These are phyloP conservation scores for Oryctolagus cuniculus DNA, from an alignment of 2,113 vertebrate genomes.

Conservation along the genomic window mOryCun1.1 NC_091449.1:49670001-49670500, in stretches of 20 bases:
- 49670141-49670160: not conserved
- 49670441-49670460: not conserved
- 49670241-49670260: conserved; percentile 24
- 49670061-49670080: conserved; percentile 40
- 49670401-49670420: not conserved
- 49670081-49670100: conserved; percentile 31
- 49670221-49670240: not conserved
- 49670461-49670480: not conserved
- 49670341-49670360: not conserved
- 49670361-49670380: not conserved
- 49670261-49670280: not conserved
- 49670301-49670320: not conserved
- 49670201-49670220: not conserved
- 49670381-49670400: conserved; percentile 40
- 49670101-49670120: not conserved
- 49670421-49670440: conserved; percentile 40
- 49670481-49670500: no score
- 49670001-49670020: no score
- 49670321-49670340: conserved; percentile 10
- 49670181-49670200: conserved; percentile 44
- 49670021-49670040: not conserved
- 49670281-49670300: not conserved
- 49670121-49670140: not conserved
- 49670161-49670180: conserved; percentile 3
- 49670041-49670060: conserved; percentile 41